Evolutionary conservation across 2,113 vertebrate species (phyloP), one percentile per base, ranked within the genome.

Genomic region (Melanerpes aurifrons): DNA sequence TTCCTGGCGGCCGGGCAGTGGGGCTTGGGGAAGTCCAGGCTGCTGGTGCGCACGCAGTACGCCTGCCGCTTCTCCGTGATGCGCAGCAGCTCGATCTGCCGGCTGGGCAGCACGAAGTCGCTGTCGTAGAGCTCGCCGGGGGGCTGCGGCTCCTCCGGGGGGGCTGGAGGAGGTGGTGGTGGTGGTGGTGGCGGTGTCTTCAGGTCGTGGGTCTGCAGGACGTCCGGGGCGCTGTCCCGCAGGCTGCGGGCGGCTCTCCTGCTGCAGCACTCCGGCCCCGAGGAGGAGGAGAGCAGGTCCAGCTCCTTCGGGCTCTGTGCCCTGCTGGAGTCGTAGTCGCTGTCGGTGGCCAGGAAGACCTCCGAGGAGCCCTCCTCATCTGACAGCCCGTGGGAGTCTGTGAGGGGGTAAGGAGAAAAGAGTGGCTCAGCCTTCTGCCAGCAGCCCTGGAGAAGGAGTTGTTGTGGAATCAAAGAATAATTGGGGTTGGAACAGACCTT

Each of bases 61-160:
- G 99, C 99, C 94, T 98, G 98, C 12, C 98, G 97, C 97, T 99
- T 99, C 96, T 99, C 99, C 0, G 98, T 99, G 95, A 99, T 98
- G 92, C 98, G 98, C 93, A 99, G 92, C 77, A 99, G 97, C 95
- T 99, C 98, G 0, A 99, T 99, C 95, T 99, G 98, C 29, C 98
- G 97, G 94, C 98, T 99, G 58, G 98, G 99, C 67, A 98, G 98
- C 83, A 99, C 98, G 5, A 99, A 99, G 95, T 99, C 98, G 3
- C 98, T 98, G 96, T 99, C 98, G 1, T 99, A 98, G 85, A 98
- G 96, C 93, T 98, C 98, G 1, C 97, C 87, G 47, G 86, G 73
- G 0, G 86, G 75, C 77, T 71, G 74, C 22, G 96, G 40, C 83
- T 97, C 85, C 94, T 86, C 95, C 0, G 59, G 94, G 13, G 50